Evolutionary conservation across 2,797 vertebrate genomes (phyloP).

Genomic region (Heteromormyrus szaboi): DNA sequence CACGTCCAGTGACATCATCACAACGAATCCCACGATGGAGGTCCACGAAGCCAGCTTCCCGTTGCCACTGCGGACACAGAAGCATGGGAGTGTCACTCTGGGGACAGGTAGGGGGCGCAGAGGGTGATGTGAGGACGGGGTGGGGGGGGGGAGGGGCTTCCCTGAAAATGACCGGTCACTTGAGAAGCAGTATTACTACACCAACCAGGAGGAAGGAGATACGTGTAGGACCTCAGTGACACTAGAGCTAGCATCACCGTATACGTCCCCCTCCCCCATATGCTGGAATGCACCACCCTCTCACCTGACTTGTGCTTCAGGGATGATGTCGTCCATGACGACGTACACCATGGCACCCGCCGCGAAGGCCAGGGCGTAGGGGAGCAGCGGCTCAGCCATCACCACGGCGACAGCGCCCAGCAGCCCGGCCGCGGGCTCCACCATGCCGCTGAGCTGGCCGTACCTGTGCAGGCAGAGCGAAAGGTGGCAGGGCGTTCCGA

Average conservation of each 20-base stretch:
- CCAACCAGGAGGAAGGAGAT: background rate
- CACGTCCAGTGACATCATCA: constrained; percentile 97
- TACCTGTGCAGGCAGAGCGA: constrained; percentile 62
- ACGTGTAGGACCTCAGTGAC: background rate
- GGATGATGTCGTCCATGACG: constrained; percentile 92
- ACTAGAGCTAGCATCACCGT: background rate
- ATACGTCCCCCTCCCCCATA: background rate
- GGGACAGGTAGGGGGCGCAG: background rate
- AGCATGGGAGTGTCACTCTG: background rate
- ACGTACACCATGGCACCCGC: constrained; percentile 95
- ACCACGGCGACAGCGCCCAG: constrained; percentile 76
- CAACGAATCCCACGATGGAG: constrained; percentile 83
- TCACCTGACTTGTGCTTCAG: constrained; percentile 90
- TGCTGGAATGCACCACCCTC: background rate
- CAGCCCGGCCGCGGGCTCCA: constrained; percentile 80
- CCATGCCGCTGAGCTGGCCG: constrained; percentile 93
- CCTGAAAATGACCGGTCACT: background rate
- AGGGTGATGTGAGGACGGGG: background rate
- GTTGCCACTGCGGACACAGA: constrained; percentile 68
- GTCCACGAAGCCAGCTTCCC: constrained; percentile 91
- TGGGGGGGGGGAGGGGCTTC: too few relatives aligned
- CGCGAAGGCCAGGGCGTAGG: constrained; percentile 85
- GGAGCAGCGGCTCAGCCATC: constrained; percentile 79
- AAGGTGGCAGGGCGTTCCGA: background rate
- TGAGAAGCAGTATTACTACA: background rate